Conservation (phyloP, 1,140 invertebrate species). For the Zaprionus africanus region DNA sequence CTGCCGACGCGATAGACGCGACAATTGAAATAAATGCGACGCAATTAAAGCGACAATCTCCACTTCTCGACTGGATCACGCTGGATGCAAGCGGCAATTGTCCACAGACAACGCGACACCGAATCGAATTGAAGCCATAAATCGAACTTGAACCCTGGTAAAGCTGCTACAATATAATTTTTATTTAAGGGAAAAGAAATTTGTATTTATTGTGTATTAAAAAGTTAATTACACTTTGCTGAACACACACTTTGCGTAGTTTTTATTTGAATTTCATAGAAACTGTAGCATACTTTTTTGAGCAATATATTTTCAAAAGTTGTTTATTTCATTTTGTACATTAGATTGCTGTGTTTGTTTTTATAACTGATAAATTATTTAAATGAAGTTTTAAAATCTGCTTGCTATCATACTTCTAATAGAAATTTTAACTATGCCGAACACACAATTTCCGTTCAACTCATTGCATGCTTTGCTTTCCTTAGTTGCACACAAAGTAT, state of each 20-base stretch:
- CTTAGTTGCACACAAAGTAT: background rate
- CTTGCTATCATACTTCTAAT: no score
- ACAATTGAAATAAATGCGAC: slow-evolving; percentile 71
- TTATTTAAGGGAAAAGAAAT: background rate
- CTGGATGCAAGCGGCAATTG: background rate
- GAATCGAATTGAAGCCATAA: background rate
- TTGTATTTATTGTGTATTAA: background rate
- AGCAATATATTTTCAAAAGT: background rate
- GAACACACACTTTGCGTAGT: no score
- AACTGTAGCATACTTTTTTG: background rate
- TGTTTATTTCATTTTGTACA: no score
- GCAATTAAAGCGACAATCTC: slow-evolving; percentile 23
- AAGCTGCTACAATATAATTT: background rate
- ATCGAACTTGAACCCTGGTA: slow-evolving; percentile 2
- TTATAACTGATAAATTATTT: no score
- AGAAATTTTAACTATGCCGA: no score
- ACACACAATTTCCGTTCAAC: no score
- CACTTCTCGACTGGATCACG: slow-evolving; percentile 26
- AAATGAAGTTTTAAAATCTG: no score
- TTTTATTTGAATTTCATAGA: background rate
- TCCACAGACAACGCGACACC: background rate
- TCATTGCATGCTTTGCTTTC: background rate
- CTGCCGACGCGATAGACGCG: slow-evolving; percentile 22
- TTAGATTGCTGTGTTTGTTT: no score
- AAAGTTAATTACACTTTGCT: no score